Base-by-base conservation (phyloP, 2,113 vertebrate species). In the Numida meleagris region DNA sequence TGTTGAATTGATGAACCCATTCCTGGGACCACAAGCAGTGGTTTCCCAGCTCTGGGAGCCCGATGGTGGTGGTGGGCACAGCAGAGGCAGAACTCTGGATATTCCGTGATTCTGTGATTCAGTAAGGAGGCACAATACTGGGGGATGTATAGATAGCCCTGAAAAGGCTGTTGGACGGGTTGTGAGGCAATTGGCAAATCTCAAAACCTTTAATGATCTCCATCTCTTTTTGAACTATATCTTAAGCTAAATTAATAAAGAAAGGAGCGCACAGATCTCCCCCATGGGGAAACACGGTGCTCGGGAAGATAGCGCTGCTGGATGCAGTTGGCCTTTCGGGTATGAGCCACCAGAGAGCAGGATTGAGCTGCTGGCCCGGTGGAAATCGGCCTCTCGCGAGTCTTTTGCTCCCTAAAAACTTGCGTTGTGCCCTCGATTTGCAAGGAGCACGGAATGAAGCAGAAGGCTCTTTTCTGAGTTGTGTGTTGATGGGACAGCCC, bases 261-360 rank as follows among this genome's bases (percentile, higher is more conserved):
- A 33, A 34, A 51, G 33, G 36, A 27, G 19, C 62, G 14, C 29
- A 20, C 14, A 24, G 77, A 12, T n/a, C 20, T 53, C 8, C 4
- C 53, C 21, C 66, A 5, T 5, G 27, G 1, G 33, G 31, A 9
- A 70, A 0, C 27, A 5, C 4, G 7, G 24, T 10, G 72, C 27
- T 19, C 0, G 3, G 21, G 65, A 33, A 42, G 61, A 10, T 33
- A 1, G 6, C 3, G 1, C n/a, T 20, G 53, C 50, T 43, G 79
- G 40, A 4, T 38, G 55, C 2, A 0, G 21, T 42, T 29, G 36
- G 70, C 25, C 6, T 71, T 55, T 72, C 33, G 2, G 21, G 1
- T 45, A 36, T 5, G 46, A 86, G 43, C 93, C 97, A 90, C 75
- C 93, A 97, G 96, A 92, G 95, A 91, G 97, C 90, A 86, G 94